Evolutionary conservation across 2,113 vertebrate species (phyloP).

Genomic region (Rhinolophus ferrumequinum): DNA sequence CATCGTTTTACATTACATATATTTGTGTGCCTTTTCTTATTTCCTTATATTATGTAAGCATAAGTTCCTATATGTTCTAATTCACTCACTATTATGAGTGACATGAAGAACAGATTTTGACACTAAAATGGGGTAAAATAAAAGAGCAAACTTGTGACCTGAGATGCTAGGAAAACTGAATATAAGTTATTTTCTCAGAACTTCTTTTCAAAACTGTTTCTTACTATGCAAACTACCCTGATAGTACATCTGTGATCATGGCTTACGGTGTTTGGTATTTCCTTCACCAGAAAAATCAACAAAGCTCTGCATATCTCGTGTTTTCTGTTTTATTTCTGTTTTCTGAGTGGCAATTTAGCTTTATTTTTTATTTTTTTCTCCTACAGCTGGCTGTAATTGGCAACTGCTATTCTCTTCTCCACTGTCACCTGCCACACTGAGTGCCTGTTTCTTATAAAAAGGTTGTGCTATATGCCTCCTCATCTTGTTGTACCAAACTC

Average conservation of each 20-base stretch:
- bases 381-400: not conserved
- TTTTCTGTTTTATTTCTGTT: slow-evolving; percentile 25
- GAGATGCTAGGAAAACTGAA: not conserved
- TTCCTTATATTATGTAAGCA: not conserved
- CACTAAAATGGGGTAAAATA: not conserved
- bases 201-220: not conserved
- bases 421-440: not conserved
- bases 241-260: not conserved
- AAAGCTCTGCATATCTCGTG: not conserved
- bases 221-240: not conserved
- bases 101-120: not conserved
- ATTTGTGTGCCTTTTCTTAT: not conserved
- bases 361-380: not conserved
- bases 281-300: not conserved
- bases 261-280: not conserved
- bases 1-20: not conserved
- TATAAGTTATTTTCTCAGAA: not conserved
- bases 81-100: not conserved
- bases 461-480: not conserved
- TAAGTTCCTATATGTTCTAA: not conserved
- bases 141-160: not conserved
- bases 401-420: not conserved
- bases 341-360: not conserved
- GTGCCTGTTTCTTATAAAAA: not conserved
- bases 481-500: not conserved